Base-by-base conservation (phyloP, 1,140 invertebrate genomes). In the Diploscapter pachys region DNA sequence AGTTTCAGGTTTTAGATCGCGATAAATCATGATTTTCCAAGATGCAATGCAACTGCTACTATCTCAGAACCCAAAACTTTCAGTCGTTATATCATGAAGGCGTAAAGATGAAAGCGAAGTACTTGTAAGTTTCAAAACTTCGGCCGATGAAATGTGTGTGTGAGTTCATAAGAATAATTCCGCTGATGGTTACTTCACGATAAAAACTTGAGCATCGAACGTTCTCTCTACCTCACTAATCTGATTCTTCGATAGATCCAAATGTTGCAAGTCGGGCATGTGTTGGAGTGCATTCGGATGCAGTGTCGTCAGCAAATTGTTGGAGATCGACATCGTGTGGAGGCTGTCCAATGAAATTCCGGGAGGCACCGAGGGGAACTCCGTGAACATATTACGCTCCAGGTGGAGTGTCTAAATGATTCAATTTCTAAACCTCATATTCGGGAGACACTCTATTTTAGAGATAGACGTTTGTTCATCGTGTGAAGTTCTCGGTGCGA, bases 241-340 rank as follows among this genome's bases (percentile, higher is more conserved):
- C 51, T 74, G 73, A 73, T 78, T 78, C n/a, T 64, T 56, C 4
- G 76, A 78, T 8, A 78, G 4, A 71, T 78, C 76, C 5, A 78
- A 70, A 73, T 78, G 72, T 57, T 78, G 76, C 50, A 78, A 61
- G 9, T 59, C 69, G 0, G 76, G 76, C 53, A 57, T 74, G 31
- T 57, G 71, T 50, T 62, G 57, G 11, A 78, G 67, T 11, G 76
- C 76, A 59, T 78, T 66, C n/a, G 72, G 56, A 3, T 71, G 76
- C 8, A 78, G 48, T 3, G 72, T 55, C 5, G 72, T 76, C 69
- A 78, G 53, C 54, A 69, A 53, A 65, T 78, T 78, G 49, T 70
- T n/a, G 2, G 64, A 52, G 3, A 78, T 51, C 56, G 56, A 63
- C 13, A 78, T 53, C 11, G 76, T 77, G 48, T 78, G 63, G n/a